Evolutionary conservation across 1,140 invertebrate species (phyloP), one percentile per base, ranked within the genome.

Genomic region (Cheumatopsyche charites): DNA sequence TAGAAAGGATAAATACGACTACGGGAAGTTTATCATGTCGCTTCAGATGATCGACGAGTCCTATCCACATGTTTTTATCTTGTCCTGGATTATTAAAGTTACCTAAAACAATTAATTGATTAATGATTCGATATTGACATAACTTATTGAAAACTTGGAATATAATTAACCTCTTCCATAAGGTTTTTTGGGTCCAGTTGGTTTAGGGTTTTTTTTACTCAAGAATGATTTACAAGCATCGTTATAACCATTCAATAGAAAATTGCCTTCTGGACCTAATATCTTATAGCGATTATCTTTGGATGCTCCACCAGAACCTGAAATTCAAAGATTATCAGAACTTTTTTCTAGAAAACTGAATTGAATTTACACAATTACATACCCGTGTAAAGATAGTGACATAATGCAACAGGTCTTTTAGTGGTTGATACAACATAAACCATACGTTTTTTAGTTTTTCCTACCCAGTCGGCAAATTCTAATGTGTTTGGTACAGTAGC

Each of bases 401-500:
- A 91, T 23, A 99, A 84, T 0, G 98, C 98, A 1, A 99, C 95
- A 0, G 98, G 98, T 75, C 98, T 85, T 79, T 98, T 96, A 0
- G 88, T 80, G 0, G 98, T 99, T 71, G 91, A 96, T 36, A 99
- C 96, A 0, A 99, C 97, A 80, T 93, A 97, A 70, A 98, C 96
- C 79, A 95, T 97, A 70, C 92, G 88, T 78, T 93, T 90, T 80
- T 98, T 97, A 0, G 93, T 98, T 68, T 90, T 87, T 0, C 98
- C 98, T 49, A 99, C 92, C 98, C 98, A 99, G 79, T 97, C 92
- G 0, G 97, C 97, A 85, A 99, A 97, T 81, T 98, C 92, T 72
- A 97, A 82, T 1, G 95, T 94, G 83, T 99, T 99, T 0, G 98
- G 97, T 25, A 99, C 97, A 1, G 98, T 99, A 0, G 98, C 98